These are phyloP conservation scores for Avahi laniger DNA, from an alignment of 2,797 vertebrate genomes.

Conservation along the genomic window DNA sequence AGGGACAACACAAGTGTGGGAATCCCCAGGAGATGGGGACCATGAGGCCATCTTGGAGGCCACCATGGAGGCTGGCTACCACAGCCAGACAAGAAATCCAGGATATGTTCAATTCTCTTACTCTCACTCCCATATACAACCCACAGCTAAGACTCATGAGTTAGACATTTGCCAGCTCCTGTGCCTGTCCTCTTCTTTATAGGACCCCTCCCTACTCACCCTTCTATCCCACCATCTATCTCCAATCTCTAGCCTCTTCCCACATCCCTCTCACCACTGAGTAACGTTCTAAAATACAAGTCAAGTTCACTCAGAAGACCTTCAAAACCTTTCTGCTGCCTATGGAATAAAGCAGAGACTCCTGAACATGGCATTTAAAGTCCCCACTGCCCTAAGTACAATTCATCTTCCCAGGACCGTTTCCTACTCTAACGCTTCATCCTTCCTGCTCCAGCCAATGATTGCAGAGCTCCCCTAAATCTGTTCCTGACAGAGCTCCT, in stretches of 20 bases:
- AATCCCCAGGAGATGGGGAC: neutral
- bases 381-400: neutral
- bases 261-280: neutral
- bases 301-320: neutral
- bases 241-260: neutral
- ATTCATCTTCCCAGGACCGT: neutral
- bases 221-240: neutral
- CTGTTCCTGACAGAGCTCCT: neutral
- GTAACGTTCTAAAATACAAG: neutral
- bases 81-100: neutral
- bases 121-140: neutral
- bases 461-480: neutral
- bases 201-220: neutral
- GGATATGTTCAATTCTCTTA: neutral
- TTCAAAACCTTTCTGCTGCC: neutral
- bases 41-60: neutral
- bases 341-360: neutral
- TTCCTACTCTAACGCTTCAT: neutral
- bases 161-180: neutral
- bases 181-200: neutral
- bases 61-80: neutral
- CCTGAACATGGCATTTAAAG: neutral
- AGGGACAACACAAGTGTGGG: fast-evolving
- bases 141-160: neutral
- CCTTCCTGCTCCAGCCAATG: neutral